phyloP scores from a whole-genome alignment of 2,888 invertebrate genomes.

The Sminthurides aquaticus region DNA sequence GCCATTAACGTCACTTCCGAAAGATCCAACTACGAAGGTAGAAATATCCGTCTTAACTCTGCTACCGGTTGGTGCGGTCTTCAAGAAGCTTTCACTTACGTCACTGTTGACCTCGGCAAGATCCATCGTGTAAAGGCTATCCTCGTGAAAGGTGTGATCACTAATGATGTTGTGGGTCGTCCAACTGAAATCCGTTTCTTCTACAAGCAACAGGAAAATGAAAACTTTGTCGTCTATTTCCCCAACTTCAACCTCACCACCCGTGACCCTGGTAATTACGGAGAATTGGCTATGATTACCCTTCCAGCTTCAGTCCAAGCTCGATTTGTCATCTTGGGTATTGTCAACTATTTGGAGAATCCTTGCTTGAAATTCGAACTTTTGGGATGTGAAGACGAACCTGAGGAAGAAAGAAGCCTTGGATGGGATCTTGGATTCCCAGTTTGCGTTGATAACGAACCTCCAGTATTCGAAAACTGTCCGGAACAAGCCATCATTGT shows the following conservation, averaged over 20 bases:
- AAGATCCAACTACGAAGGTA: conserved; percentile 80
- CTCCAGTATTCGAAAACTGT: conserved; percentile 92
- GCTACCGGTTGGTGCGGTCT: conserved; percentile 97
- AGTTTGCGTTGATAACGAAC: conserved; percentile 90
- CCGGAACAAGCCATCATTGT: conserved; percentile 87
- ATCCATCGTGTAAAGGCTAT: conserved; percentile 88
- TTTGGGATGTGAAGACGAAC: conserved; percentile 85
- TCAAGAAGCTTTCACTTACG: conserved; percentile 90
- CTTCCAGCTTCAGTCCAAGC: conserved; percentile 89
- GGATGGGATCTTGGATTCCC: conserved; percentile 91
- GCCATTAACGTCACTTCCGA: conserved; percentile 93
- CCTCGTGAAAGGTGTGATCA: conserved; percentile 86
- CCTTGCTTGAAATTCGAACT: conserved; percentile 92
- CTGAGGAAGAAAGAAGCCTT: conserved; percentile 73
- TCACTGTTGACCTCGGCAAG: conserved; percentile 87
- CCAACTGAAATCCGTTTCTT: conserved; percentile 95
- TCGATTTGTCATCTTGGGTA: conserved; percentile 85
- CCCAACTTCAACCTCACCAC: conserved; percentile 91
- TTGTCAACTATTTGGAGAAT: conserved; percentile 93
- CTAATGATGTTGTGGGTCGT: conserved; percentile 87
- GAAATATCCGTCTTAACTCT: conserved; percentile 78
- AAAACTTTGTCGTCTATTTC: conserved; percentile 94
- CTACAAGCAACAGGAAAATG: conserved; percentile 87
- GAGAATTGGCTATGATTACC: conserved; percentile 91
- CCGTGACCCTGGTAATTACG: conserved; percentile 93